Conservation (phyloP, 2,797 vertebrate genomes). For the Choloepus didactylus region DNA sequence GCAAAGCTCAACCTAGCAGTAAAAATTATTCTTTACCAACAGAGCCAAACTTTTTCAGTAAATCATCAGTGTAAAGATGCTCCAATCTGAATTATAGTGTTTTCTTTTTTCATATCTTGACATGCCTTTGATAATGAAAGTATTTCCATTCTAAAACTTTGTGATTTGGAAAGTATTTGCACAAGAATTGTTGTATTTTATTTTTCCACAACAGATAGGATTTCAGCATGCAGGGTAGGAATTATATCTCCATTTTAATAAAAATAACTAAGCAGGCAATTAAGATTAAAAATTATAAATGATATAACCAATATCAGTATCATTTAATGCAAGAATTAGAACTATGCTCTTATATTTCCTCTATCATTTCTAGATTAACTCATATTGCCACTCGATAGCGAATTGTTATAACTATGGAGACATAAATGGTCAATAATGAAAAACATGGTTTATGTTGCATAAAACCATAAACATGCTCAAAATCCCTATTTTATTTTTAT, state of each 20-base stretch:
- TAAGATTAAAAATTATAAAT: neutral
- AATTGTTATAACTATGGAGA: neutral
- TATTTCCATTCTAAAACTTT: neutral
- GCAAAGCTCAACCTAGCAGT: neutral
- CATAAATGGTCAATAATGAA: constrained; percentile 21
- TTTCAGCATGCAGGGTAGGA: neutral
- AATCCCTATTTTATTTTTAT: constrained; percentile 29
- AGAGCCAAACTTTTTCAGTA: neutral
- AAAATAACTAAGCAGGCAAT: neutral
- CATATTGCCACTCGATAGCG: neutral
- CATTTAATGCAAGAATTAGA: neutral
- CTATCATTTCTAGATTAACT: neutral
- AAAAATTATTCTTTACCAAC: neutral
- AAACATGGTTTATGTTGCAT: constrained; percentile 44
- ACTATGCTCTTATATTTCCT: neutral
- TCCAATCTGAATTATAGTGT: neutral
- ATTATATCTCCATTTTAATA: constrained; percentile 20
- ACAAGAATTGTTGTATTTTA: neutral
- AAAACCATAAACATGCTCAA: neutral
- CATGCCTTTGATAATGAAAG: neutral
- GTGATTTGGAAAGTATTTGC: neutral
- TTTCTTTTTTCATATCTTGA: neutral
- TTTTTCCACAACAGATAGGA: neutral
- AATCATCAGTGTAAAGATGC: neutral
- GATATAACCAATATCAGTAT: neutral